A percentile compares a stretch with the other conserved stretches of the same genome.
Evolutionary conservation across 1,140 invertebrate species (phyloP).

Genomic region (Pachypsylla venusta): DNA sequence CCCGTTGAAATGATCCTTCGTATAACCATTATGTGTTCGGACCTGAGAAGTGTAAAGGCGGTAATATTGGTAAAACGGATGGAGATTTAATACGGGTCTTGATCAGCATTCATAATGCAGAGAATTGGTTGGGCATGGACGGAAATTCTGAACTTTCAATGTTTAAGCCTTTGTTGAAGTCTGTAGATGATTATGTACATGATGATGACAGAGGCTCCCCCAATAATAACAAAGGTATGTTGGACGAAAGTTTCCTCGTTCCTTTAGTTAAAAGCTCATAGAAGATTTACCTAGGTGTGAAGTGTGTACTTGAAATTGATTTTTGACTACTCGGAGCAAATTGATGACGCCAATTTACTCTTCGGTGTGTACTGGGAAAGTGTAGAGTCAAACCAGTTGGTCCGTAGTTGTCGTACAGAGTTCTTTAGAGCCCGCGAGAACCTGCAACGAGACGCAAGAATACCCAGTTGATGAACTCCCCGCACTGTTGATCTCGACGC

Average conservation of each 20-base stretch:
- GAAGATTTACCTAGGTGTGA: neutral
- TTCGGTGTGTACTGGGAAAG: no score
- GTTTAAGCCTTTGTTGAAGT: slow-evolving; percentile 46
- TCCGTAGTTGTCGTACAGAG: no score
- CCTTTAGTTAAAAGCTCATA: neutral
- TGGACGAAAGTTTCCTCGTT: neutral
- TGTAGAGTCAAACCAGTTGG: no score
- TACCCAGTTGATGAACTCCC: no score
- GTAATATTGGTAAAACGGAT: slow-evolving; percentile 77
- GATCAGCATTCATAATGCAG: slow-evolving; percentile 80
- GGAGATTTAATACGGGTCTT: slow-evolving; percentile 80
- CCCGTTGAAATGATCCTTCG: slow-evolving; percentile 90
- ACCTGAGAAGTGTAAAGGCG: slow-evolving; percentile 78
- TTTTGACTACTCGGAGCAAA: no score
- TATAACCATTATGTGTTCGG: slow-evolving; percentile 90
- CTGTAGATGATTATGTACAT: slow-evolving; percentile 36
- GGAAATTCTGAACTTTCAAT: slow-evolving; percentile 65
- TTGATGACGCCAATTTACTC: no score
- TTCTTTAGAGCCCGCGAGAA: no score
- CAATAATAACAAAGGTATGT: slow-evolving; percentile 11
- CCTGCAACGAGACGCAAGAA: no score
- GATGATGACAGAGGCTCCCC: slow-evolving; percentile 29
- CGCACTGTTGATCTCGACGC: no score
- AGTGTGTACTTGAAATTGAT: no score
- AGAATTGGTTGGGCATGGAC: slow-evolving; percentile 85